phyloP scores from a whole-genome alignment of 2,113 vertebrate genomes.

The Psilopsiagon aymara region DNA sequence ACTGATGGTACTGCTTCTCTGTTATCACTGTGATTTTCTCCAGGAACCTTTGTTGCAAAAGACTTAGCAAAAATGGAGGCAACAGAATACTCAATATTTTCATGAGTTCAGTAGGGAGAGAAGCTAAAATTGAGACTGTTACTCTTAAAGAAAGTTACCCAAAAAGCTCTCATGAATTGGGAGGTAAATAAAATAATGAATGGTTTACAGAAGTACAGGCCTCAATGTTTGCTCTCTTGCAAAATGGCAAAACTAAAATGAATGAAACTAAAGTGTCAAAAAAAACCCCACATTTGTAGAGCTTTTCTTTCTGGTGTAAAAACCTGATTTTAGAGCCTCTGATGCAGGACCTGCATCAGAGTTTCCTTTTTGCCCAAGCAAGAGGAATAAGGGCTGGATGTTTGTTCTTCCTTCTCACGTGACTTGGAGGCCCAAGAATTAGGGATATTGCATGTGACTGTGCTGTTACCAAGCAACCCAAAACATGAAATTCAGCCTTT shows the following conservation, averaged over 20 bases:
- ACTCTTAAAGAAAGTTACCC: neutral
- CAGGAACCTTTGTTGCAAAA: neutral
- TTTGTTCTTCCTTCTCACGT: neutral
- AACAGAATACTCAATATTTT: neutral
- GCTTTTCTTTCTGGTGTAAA: neutral
- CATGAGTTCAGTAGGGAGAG: neutral
- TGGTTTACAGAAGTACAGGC: neutral
- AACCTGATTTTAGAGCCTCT: neutral
- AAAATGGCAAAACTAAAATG: neutral
- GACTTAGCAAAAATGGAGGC: neutral
- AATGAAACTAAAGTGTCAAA: neutral
- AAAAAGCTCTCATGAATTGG: neutral
- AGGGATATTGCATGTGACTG: neutral
- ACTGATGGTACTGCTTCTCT: neutral
- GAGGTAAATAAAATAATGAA: neutral
- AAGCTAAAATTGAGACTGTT: neutral
- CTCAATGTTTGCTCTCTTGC: neutral
- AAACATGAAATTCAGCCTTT: neutral
- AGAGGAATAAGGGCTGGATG: neutral
- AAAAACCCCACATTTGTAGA: neutral
- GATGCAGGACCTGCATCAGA: neutral
- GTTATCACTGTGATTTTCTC: neutral
- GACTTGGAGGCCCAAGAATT: neutral
- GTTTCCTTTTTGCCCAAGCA: neutral
- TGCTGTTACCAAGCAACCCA: neutral